Conservation (phyloP, 1,140 invertebrate genomes). For the Sminthurinus signatus region DNA sequence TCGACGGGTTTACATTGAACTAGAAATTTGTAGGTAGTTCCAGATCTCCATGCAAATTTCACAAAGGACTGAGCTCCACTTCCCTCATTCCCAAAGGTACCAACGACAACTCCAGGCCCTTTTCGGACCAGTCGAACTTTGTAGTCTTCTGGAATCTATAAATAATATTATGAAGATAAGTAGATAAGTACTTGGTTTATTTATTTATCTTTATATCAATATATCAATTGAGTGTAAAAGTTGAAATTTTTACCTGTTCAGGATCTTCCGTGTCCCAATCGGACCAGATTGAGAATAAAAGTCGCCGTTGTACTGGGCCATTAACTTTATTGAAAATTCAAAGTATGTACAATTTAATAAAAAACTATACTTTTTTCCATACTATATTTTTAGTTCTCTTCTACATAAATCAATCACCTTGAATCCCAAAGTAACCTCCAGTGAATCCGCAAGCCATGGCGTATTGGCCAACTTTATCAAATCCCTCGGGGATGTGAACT, state of each 20-base stretch:
- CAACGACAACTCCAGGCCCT: slow-evolving; percentile 21
- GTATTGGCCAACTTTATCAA: slow-evolving; percentile 30
- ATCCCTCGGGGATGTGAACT: slow-evolving; percentile 23
- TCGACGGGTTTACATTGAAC: slow-evolving; percentile 12
- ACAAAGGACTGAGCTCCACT: slow-evolving; percentile 22
- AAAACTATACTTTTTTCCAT: too few species aligned
- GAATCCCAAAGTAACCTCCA: slow-evolving; percentile 38
- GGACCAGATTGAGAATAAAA: slow-evolving; percentile 39
- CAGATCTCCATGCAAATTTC: slow-evolving; percentile 28
- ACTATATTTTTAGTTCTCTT: too few species aligned
- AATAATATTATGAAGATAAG: too few species aligned
- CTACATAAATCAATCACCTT: too few species aligned
- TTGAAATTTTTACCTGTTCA: too few species aligned
- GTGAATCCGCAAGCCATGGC: slow-evolving; percentile 30
- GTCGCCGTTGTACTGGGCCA: slow-evolving; percentile 16
- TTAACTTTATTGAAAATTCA: too few species aligned
- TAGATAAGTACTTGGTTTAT: too few species aligned
- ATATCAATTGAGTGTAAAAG: too few species aligned
- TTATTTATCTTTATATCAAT: too few species aligned
- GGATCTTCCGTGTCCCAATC: slow-evolving; percentile 30
- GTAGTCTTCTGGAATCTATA: slow-evolving; percentile 35
- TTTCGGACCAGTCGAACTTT: slow-evolving; percentile 20
- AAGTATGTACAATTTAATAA: too few species aligned
- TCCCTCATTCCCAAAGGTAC: slow-evolving; percentile 28
- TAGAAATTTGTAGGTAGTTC: slow-evolving; percentile 21